These are phyloP conservation scores for Muricea muricata DNA, from an alignment of 92 coral and sea anemone genomes.

Conservation along the genomic window DNA sequence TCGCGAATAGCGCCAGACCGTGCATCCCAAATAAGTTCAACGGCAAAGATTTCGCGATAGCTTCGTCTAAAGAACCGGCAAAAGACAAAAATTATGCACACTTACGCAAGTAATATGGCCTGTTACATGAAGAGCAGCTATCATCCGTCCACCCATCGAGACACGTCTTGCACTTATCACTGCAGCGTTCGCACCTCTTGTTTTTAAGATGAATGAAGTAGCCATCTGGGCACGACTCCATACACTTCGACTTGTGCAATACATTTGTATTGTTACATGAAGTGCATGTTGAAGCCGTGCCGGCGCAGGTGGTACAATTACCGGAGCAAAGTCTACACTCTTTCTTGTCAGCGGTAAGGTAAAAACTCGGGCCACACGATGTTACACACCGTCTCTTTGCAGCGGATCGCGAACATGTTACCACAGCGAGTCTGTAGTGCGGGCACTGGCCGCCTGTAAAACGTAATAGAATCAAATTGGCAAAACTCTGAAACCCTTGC, in stretches of 20 bases:
- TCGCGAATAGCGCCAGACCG: too few relatives aligned
- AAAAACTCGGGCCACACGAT: background rate
- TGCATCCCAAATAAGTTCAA: too few relatives aligned
- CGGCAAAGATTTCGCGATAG: too few relatives aligned
- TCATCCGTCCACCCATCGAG: constrained; percentile 53
- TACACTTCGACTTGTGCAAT: constrained; percentile 47
- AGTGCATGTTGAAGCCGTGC: background rate
- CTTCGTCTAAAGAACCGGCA: too few relatives aligned
- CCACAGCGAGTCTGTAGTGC: background rate
- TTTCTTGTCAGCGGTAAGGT: background rate
- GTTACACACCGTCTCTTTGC: background rate
- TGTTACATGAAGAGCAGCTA: constrained; percentile 3
- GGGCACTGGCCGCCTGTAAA: too few relatives aligned
- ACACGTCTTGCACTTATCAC: constrained; percentile 80
- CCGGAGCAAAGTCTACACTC: background rate
- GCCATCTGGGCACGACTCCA: constrained; percentile 74
- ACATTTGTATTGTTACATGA: background rate
- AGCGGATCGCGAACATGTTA: background rate
- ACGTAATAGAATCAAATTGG: too few relatives aligned
- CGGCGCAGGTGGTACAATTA: background rate
- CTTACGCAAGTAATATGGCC: constrained; percentile 31
- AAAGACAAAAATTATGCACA: too few relatives aligned
- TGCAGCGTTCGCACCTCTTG: constrained; percentile 72
- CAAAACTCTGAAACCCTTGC: too few relatives aligned
- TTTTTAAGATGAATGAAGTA: constrained; percentile 71